These are phyloP conservation scores for Drosophila takahashii DNA, from an alignment of 1,140 invertebrate species.

Conservation along the genomic window DNA sequence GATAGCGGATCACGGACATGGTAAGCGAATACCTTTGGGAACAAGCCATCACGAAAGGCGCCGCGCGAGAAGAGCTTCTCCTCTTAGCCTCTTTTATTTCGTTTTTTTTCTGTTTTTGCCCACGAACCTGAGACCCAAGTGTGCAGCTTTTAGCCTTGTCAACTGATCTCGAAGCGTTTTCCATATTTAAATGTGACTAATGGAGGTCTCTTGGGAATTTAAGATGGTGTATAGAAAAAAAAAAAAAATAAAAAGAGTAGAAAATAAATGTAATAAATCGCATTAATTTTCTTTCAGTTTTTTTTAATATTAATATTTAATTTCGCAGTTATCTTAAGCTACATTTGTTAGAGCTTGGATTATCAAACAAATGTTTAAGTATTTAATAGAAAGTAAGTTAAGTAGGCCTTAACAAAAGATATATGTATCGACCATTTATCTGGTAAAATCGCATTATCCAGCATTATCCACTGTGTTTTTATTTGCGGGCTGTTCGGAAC, in stretches of 20 bases:
- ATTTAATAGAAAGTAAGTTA: too few relatives aligned
- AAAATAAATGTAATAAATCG: too few relatives aligned
- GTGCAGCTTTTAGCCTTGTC: constrained; percentile 32
- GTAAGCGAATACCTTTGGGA: constrained; percentile 50
- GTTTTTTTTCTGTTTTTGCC: neutral
- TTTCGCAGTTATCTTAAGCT: too few relatives aligned
- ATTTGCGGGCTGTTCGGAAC: constrained; percentile 3
- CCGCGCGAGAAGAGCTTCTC: neutral
- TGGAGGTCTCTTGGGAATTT: constrained; percentile 5
- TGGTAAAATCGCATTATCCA: neutral
- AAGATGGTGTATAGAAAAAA: neutral
- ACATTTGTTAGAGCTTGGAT: too few relatives aligned
- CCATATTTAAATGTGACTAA: constrained; percentile 15
- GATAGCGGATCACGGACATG: constrained; percentile 36
- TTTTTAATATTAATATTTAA: too few relatives aligned
- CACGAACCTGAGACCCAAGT: constrained; percentile 4
- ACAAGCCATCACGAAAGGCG: constrained; percentile 14
- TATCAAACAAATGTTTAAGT: too few relatives aligned
- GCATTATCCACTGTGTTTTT: neutral
- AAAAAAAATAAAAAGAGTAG: neutral
- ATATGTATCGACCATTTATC: neutral
- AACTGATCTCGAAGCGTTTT: constrained; percentile 15
- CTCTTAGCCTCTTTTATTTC: too few relatives aligned
- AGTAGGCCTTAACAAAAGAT: neutral
- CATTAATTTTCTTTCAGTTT: too few relatives aligned